A percentile compares a stretch with the other conserved stretches of the same genome.
Evolutionary conservation across 2,888 invertebrate genomes (phyloP).

Genomic region (Euclidia mi): DNA sequence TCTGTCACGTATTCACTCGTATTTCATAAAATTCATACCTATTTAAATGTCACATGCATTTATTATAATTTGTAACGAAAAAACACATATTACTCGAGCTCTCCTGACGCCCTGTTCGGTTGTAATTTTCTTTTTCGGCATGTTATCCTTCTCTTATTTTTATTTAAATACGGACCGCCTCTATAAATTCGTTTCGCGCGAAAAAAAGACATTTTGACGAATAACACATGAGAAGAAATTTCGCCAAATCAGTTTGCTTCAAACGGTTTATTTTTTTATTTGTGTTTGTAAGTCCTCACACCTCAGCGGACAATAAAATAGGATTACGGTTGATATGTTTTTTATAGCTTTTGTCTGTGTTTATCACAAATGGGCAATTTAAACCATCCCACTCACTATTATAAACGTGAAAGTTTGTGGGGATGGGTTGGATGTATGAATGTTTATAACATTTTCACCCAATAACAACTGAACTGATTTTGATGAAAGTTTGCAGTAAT

Average conservation of each 20-base stretch:
- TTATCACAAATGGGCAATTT: conserved; percentile 60
- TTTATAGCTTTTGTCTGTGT: conserved; percentile 69
- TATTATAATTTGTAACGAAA: conserved; percentile 46
- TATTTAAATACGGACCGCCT: conserved; percentile 40
- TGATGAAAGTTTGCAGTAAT: too few relatives aligned
- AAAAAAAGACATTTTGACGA: conserved; percentile 50
- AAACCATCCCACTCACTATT: too few relatives aligned
- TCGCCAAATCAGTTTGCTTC: conserved; percentile 34
- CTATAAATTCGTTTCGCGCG: conserved; percentile 43
- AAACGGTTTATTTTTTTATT: conserved; percentile 35
- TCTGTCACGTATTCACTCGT: conserved; percentile 37
- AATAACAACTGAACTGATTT: too few relatives aligned
- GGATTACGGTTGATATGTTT: conserved; percentile 66
- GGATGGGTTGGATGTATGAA: too few relatives aligned
- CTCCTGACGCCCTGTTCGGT: conserved; percentile 30
- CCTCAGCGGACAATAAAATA: conserved; percentile 59
- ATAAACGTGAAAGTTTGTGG: too few relatives aligned
- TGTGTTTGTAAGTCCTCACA: conserved; percentile 32
- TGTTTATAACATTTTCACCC: too few relatives aligned
- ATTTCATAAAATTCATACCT: conserved; percentile 53
- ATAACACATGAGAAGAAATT: conserved; percentile 35
- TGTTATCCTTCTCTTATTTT: conserved; percentile 40
- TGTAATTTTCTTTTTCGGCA: conserved; percentile 35
- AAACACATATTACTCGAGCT: conserved; percentile 39
- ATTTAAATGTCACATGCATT: conserved; percentile 42